phyloP scores from a whole-genome alignment of 2,113 vertebrate genomes.

The Callorhinus ursinus region DNA sequence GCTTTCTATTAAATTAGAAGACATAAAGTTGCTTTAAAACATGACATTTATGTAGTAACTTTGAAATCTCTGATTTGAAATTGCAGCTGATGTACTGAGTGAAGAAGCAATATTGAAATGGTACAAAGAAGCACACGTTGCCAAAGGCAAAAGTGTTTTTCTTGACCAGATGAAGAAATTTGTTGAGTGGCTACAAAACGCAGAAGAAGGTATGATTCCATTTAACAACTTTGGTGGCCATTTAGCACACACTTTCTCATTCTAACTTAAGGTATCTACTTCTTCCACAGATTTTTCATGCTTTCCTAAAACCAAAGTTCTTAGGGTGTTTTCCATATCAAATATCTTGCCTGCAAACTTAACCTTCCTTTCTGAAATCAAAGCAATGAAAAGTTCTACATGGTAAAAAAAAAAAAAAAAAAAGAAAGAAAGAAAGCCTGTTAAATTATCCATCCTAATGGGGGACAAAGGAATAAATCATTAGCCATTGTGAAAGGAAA shows the following conservation, averaged over 20 bases:
- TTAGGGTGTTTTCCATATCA: not conserved
- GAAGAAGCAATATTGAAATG: slow-evolving; percentile 95
- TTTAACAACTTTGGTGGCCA: not conserved
- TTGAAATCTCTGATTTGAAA: slow-evolving; percentile 64
- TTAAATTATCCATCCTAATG: not conserved
- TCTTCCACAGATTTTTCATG: not conserved
- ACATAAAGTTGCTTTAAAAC: not conserved
- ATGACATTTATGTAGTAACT: not conserved
- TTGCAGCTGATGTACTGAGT: slow-evolving; percentile 93
- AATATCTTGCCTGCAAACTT: not conserved
- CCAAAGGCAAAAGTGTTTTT: slow-evolving; percentile 96
- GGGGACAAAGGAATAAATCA: not conserved
- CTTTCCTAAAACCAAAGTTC: not conserved
- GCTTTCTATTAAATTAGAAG: not conserved
- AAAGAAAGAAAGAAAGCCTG: not conserved
- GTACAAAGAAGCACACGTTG: slow-evolving; percentile 93
- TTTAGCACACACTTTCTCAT: not conserved
- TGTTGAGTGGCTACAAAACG: slow-evolving; percentile 95
- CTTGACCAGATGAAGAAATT: slow-evolving; percentile 98
- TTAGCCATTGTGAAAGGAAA: not conserved
- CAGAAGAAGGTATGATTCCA: slow-evolving; percentile 91
- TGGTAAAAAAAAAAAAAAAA: not conserved
- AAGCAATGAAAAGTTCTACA: not conserved
- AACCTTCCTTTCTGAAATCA: not conserved
- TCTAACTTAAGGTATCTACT: not conserved